Base-by-base conservation (phyloP, 2,888 invertebrate species). In the Xestia rhomboidea region DNA sequence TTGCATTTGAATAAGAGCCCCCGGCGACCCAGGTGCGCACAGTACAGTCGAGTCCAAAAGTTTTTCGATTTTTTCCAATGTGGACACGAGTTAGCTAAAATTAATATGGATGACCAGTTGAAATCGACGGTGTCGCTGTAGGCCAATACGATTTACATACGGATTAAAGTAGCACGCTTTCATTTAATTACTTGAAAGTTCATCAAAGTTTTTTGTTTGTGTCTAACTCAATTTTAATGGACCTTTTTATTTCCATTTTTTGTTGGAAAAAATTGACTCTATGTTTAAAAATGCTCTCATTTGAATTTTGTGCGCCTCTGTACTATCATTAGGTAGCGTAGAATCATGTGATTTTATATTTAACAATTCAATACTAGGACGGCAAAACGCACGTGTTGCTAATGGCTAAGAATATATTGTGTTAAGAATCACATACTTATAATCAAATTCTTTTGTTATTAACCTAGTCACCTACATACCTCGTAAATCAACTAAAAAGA, bases 1-100 rank as follows among this genome's bases (percentile, higher is more conserved):
- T 97, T 97, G 96, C 97, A 97, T 97, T 96, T 97, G 97, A 97
- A 97, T 97, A 94, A 95, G 95, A 94, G 96, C 96, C 96, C 96
- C 95, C 91, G 95, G 96, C 96, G 95, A 95, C 96, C 96, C 96
- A 96, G 96, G 96, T 96, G 96, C 95, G 94, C 94, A 89, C 88
- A 90, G 96, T 96, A 96, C 94, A 94, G 93, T 94, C 94, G 90
- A 87, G 89, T 89, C 91, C 89, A 91, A 95, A 94, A 94, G 92
- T 94, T 94, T 95, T 91, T 90, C 86, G 89, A 87, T 89, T 88
- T 91, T 90, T 91, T 91, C 89, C 88, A 81, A 85, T 81, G 79
- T 88, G 80, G 81, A 89, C 83, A 86, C 79, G 87, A 89, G 89
- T 88, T 89, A 82, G 84, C 78, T 84, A 73, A 91, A 91, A 93